Evolutionary conservation across 2,113 vertebrate species (phyloP), one percentile per base, ranked within the genome.

Genomic region (Pristiophorus japonicus): DNA sequence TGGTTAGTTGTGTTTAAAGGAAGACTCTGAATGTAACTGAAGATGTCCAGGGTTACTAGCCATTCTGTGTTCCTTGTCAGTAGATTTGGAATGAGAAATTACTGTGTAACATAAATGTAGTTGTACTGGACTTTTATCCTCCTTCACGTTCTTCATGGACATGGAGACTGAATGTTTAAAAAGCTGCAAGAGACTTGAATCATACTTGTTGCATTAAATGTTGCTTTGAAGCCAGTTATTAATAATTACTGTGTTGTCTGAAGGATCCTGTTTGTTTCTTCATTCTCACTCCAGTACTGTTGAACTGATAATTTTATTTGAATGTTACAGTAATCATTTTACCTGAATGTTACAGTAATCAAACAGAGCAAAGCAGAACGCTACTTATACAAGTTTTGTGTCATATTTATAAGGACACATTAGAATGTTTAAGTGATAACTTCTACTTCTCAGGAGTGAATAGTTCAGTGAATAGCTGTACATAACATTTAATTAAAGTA

Each of bases 201-300:
- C 90, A 27, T 70, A 94, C 65, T 94, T 94, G 93, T 70, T 70
- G 66, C 42, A 94, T 94, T 94, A 34, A 30, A 51, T 70, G 22
- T 30, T 27, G 42, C 42, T 94, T 94, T 94, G 27, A 30, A 67
- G 27, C 66, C 42, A 34, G 22, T 51, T 94, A 70, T 94, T 94
- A 27, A 94, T 70, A 70, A 12, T 94, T 70, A 67, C 42, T 30
- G 66, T 94, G 38, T 3, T 12, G 27, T 51, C 42, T 18, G 24
- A 51, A 70, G 14, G 42, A 94, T 42, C 55, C 51, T 62, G 12
- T 90, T 91, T 91, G 51, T 59, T 62, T 91, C 18, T 81, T 42
- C 12, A 62, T 91, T 34, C 87, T 55, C 66, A 93, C 62, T 94
- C 24, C 2, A 3, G 6, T 67, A 24, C 62, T 94, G 63, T 66